These are phyloP conservation scores for Calycopis cecrops DNA, from an alignment of 1,140 invertebrate genomes.

Conservation along the genomic window DNA sequence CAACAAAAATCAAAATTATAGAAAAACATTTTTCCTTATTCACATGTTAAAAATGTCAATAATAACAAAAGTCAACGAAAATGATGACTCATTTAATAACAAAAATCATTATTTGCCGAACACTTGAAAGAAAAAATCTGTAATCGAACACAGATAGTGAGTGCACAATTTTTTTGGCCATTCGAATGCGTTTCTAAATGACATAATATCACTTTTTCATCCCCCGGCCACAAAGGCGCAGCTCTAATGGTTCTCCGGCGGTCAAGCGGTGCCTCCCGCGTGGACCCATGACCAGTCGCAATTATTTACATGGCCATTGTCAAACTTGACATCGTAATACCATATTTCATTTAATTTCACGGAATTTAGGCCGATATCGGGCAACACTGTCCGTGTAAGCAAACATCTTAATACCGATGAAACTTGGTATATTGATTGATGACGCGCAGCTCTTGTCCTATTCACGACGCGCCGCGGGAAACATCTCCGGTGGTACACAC, in stretches of 20 bases:
- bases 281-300: constrained; percentile 30
- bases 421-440: constrained; percentile 71
- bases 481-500: constrained; percentile 63
- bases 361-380: constrained; percentile 43
- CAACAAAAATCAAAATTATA: too few species aligned
- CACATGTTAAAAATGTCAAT: too few species aligned
- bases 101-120: too few species aligned
- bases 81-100: too few species aligned
- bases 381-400: constrained; percentile 66
- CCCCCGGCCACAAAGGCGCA: background rate
- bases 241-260: constrained; percentile 36
- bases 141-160: too few species aligned
- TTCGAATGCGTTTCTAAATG: too few species aligned
- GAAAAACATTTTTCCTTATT: too few species aligned
- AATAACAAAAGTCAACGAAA: too few species aligned
- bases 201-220: background rate
- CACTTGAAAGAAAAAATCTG: too few species aligned
- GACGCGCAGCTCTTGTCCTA: constrained; percentile 57
- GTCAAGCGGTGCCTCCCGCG: constrained; percentile 6
- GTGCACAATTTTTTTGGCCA: too few species aligned
- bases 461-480: constrained; percentile 57
- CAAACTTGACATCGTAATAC: constrained; percentile 36
- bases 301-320: constrained; percentile 45
- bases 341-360: constrained; percentile 59
- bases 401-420: constrained; percentile 75